Evolutionary conservation across 2,797 vertebrate species (phyloP), one percentile per base, ranked within the genome.

Genomic region (Premnoplex brunnescens): DNA sequence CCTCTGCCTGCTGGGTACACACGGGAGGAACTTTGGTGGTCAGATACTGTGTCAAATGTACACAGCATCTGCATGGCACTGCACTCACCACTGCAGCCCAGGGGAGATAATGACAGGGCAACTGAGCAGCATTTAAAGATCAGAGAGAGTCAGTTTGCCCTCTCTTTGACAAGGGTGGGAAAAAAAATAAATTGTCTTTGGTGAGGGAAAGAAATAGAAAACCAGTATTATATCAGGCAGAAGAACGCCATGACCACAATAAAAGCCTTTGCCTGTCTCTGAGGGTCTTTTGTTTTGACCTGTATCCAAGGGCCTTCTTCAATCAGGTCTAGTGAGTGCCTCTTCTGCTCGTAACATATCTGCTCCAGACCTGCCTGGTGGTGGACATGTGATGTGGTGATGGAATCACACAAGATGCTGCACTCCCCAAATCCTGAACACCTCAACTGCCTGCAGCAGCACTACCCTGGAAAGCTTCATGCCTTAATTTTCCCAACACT

Each of bases 301-400:
- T 78, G 16, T 20, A 9, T 32, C n/a, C 7, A 5, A 44, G 10
- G 5, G 11, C 67, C 10, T 77, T 55, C 85, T 34, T 83, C 44
- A 78, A 10, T 18, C 41, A 68, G 32, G 27, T 64, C 62, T 76
- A 58, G 27, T 0, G 2, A 81, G 41, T 41, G 10, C 24, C 26
- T 64, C 34, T 51, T 79, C 52, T 67, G 32, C 74, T 84, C 8
- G 17, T 8, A 48, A 44, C 4, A 13, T 0, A 1, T 58, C 32
- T 54, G 37, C 54, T 85, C 41, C 77, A 81, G 54, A 32, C 28
- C 32, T 43, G 46, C 48, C 63, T 52, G n/a, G 27, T 3, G 0
- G 15, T 6, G 6, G 8, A 8, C 7, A 14, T 7, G 17, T 26
- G 46, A 68, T 0, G 0, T 44, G 27, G 37, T 51, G 20, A 69